A percentile compares a stretch with the other conserved stretches of the same genome.
phyloP scores from a whole-genome alignment of 2,888 invertebrate species.

The Acrocera orbiculus region DNA sequence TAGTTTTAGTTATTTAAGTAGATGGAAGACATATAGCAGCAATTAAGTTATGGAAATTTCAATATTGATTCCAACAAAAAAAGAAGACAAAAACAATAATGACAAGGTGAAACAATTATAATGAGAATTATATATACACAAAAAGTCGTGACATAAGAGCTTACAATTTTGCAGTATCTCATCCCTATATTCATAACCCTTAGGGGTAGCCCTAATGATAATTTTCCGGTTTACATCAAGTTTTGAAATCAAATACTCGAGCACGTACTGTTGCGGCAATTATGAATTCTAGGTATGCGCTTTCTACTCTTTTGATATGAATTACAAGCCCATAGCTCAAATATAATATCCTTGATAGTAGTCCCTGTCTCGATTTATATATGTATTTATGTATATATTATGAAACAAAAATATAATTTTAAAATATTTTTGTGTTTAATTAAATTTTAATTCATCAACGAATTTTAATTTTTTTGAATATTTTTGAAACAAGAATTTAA shows the following conservation, averaged over 20 bases:
- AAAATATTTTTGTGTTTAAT: no score
- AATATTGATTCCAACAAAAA: neutral
- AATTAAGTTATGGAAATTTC: neutral
- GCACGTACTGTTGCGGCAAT: constrained; percentile 19
- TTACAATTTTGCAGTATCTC: constrained; percentile 10
- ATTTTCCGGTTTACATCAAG: constrained; percentile 13
- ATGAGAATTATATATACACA: constrained; percentile 8
- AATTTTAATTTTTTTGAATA: no score
- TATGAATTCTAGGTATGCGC: constrained; percentile 13
- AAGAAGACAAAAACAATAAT: neutral
- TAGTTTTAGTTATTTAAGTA: neutral
- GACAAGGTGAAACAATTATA: constrained; percentile 1
- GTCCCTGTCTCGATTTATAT: no score
- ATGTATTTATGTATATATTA: no score
- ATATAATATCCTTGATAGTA: no score
- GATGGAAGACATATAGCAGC: neutral
- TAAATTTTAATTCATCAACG: no score
- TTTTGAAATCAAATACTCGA: constrained; percentile 15
- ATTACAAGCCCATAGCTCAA: no score
- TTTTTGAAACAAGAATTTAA: no score
- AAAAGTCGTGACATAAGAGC: constrained; percentile 11
- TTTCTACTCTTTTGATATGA: no score
- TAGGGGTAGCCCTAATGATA: constrained; percentile 3
- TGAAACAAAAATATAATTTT: no score
- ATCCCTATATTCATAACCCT: no score